Conservation (phyloP, 2,113 vertebrate species). For the Percina caprodes region DNA sequence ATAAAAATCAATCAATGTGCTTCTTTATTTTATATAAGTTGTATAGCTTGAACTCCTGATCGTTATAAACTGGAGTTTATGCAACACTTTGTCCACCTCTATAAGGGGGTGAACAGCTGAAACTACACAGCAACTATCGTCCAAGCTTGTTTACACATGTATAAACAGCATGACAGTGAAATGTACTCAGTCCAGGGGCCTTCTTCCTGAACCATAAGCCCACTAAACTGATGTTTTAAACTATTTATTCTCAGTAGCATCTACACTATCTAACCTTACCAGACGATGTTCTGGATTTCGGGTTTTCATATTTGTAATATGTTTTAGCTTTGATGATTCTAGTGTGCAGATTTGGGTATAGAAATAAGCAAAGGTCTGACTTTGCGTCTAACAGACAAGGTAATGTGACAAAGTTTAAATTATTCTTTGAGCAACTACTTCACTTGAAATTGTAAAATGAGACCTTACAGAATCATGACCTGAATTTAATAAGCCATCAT, state of each 20-base stretch:
- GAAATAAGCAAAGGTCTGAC: background rate
- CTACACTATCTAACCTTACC: background rate
- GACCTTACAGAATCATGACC: background rate
- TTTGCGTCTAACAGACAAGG: background rate
- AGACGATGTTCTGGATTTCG: background rate
- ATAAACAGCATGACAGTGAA: constrained; percentile 64
- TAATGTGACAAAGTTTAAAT: background rate
- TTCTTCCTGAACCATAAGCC: constrained; percentile 23
- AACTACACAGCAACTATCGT: constrained; percentile 49
- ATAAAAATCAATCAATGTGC: background rate
- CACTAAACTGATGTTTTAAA: constrained; percentile 49
- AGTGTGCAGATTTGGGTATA: background rate
- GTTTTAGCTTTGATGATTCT: background rate
- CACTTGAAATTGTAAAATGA: background rate
- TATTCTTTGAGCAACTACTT: background rate
- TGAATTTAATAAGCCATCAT: background rate
- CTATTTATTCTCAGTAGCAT: constrained; percentile 49
- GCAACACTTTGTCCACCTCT: constrained; percentile 35
- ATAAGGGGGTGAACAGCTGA: constrained; percentile 70
- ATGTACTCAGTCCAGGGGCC: constrained; percentile 44
- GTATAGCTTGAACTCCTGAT: background rate
- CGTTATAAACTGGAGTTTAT: constrained; percentile 27
- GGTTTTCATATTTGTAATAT: background rate
- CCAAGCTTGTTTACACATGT: constrained; percentile 70
- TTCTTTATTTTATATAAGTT: no score